phyloP scores from a whole-genome alignment of 2,797 vertebrate species.

The Neopelma chrysocephalum region DNA sequence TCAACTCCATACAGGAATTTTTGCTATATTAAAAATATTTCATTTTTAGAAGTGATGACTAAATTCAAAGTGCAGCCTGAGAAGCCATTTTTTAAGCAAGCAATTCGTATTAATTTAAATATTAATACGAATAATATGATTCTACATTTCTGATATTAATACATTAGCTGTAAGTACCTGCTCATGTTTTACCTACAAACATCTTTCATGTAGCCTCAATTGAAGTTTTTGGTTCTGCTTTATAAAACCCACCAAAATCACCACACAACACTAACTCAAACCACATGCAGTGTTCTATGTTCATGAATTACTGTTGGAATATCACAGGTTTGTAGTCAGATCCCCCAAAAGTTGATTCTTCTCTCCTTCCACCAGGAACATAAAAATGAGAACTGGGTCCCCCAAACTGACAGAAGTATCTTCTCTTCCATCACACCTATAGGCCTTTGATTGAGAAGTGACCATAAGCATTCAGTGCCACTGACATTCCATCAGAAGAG shows the following conservation, averaged over 20 bases:
- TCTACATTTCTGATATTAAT: background rate
- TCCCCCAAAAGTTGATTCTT: background rate
- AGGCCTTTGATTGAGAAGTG: background rate
- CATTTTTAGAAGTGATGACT: background rate
- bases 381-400: background rate
- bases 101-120: background rate
- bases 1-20: background rate
- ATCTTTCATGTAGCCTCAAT: background rate
- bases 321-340: background rate
- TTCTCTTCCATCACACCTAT: background rate
- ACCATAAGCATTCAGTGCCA: background rate
- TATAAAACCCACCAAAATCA: background rate
- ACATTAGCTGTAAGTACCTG: background rate
- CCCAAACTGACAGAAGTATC: background rate
- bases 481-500: background rate
- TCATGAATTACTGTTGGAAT: background rate
- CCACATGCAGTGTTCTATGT: background rate
- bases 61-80: background rate
- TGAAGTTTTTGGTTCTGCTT: background rate
- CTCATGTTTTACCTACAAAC: background rate
- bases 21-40: background rate
- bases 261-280: background rate
- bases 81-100: background rate
- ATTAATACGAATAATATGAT: background rate
- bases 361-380: background rate